Evolutionary conservation across 1,140 invertebrate species (phyloP).

Genomic region (Micrasema minimum): DNA sequence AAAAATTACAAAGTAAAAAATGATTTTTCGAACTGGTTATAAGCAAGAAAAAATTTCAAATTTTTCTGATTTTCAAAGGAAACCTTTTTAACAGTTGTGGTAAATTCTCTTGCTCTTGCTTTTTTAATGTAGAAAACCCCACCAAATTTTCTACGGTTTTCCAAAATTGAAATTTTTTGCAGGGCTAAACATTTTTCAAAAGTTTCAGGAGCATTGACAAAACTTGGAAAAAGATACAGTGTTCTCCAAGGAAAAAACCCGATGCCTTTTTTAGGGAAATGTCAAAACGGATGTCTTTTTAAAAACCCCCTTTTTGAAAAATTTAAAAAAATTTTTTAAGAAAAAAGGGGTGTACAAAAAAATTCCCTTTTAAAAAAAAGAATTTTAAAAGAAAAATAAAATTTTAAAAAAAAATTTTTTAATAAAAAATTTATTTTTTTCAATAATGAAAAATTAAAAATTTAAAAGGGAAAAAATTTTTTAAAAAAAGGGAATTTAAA

Average conservation of each 20-base stretch:
- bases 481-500: too few species aligned
- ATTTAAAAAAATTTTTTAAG: too few species aligned
- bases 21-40: conserved; percentile 68
- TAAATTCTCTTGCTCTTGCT: too few species aligned
- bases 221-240: conserved; percentile 68
- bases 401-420: too few species aligned
- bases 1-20: conserved; percentile 34
- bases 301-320: too few species aligned
- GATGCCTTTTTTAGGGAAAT: conserved; percentile 76
- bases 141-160: neutral
- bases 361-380: too few species aligned
- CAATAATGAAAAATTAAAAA: too few species aligned
- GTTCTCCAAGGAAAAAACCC: conserved; percentile 67
- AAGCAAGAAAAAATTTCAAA: conserved; percentile 68
- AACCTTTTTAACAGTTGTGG: conserved; percentile 63
- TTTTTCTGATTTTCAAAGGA: conserved; percentile 69
- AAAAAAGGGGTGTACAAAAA: too few species aligned
- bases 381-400: too few species aligned
- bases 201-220: conserved; percentile 71
- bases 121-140: neutral
- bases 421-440: too few species aligned
- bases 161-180: conserved; percentile 51
- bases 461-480: too few species aligned
- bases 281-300: conserved; percentile 65
- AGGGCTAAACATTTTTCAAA: conserved; percentile 76